phyloP scores from a whole-genome alignment of 2,888 invertebrate genomes.

The Metalampra italica region DNA sequence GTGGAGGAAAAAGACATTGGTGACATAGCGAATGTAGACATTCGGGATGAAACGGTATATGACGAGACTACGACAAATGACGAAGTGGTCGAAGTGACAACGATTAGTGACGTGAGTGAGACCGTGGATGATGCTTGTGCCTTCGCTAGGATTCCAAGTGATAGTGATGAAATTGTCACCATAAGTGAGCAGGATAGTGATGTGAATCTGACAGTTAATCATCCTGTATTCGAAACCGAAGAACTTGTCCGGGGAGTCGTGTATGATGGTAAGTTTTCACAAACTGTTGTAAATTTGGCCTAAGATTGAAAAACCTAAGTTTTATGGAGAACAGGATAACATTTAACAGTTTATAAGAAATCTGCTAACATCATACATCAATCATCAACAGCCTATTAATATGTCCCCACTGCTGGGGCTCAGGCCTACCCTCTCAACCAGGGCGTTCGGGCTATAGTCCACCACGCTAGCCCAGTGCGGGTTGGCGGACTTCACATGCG shows the following conservation, averaged over 20 bases:
- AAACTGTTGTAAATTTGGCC: not conserved
- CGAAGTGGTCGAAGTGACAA: constrained; percentile 27
- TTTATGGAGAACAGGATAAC: too few relatives aligned
- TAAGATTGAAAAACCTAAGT: not conserved
- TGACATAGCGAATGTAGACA: constrained; percentile 14
- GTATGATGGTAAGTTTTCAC: constrained; percentile 73
- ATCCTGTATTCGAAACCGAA: constrained; percentile 71
- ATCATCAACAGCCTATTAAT: too few relatives aligned
- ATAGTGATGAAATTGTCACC: constrained; percentile 62
- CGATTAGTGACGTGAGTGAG: constrained; percentile 32
- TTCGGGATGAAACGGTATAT: constrained; percentile 27
- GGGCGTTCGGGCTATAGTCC: too few relatives aligned
- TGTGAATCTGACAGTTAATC: constrained; percentile 70
- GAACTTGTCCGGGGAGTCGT: constrained; percentile 73
- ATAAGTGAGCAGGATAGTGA: constrained; percentile 60
- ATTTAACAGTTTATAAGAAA: too few relatives aligned
- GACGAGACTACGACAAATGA: constrained; percentile 49
- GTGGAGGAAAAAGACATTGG: constrained; percentile 2
- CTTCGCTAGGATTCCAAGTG: constrained; percentile 62
- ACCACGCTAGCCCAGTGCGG: too few relatives aligned
- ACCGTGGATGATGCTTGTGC: constrained; percentile 59
- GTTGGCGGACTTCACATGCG: too few relatives aligned
- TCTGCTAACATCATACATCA: too few relatives aligned
- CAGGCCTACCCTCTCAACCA: too few relatives aligned
- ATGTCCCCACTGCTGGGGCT: too few relatives aligned